Base-by-base conservation (phyloP, 2,888 invertebrate species). In the Bugula neritina region DNA sequence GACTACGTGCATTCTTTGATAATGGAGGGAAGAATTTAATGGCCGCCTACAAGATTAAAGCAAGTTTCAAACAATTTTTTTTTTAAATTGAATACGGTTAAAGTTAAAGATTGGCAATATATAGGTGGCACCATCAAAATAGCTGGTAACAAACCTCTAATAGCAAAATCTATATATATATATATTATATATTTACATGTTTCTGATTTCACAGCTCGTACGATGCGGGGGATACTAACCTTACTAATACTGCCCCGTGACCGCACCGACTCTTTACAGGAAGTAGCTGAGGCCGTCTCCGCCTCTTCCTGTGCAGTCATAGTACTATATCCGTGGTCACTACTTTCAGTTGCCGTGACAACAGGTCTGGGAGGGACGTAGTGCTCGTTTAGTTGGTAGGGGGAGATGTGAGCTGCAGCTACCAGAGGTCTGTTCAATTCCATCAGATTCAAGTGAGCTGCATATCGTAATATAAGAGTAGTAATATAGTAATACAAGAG, bases 251-350 rank as follows among this genome's bases (percentile, higher is more conserved):
- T 43, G 43, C 43, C 43, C 43, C 17, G 5, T 71, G 52, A 54
- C 23, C 23, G 10, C 27, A 35, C 70, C 27, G 69, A 35, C n/a
- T 72, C 72, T 27, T 27, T 23, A 29, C 43, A 43, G 25, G 72
- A 57, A 27, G 35, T 10, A 27, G 35, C 71, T 5, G 69, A 72
- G 21, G 63, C 54, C 1, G 72, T 31, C 34, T 27, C 72, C 25
- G 72, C 35, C 31, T 58, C 72, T 27, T 27, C 72, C 17, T 43
- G 52, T 21, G 72, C 52, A 2, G 70, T 70, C 93, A 93, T 93
- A 0, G 93, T 93, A 1, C 93, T 93, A 84, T 95, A 95, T 0
- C 95, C 95, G 81, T 94, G 93, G 86, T 95, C 95, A n/a, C 92
- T 93, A 77, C 90, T 90, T 63, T 90, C 90, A 2, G 70, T 70